Conservation (phyloP, 1,140 invertebrate species). For the Drosophila mojavensis region DNA sequence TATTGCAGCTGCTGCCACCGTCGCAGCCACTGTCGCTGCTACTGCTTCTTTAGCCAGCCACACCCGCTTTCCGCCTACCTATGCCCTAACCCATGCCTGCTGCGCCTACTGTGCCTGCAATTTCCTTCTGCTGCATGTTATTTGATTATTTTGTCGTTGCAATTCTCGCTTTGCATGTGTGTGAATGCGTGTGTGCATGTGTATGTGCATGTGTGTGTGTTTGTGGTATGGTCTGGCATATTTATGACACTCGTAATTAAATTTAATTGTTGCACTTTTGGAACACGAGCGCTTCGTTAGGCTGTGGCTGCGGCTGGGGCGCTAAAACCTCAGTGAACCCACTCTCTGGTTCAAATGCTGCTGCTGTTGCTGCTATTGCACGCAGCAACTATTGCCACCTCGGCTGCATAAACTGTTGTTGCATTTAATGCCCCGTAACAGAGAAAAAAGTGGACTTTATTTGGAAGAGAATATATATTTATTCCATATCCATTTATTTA, state of each 20-base stretch:
- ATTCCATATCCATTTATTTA: too few species aligned
- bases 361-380: neutral
- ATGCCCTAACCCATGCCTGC: neutral
- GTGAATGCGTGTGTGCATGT: neutral
- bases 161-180: constrained; percentile 13
- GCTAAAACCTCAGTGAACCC: constrained; percentile 61
- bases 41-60: too few species aligned
- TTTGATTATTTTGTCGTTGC: constrained; percentile 75
- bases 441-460: neutral
- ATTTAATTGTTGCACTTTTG: constrained; percentile 81
- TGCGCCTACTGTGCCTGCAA: neutral
- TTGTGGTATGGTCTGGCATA: constrained; percentile 65
- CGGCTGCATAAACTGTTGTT: constrained; percentile 15
- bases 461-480: too few species aligned
- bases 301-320: constrained; percentile 64
- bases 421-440: constrained; percentile 16
- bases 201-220: constrained; percentile 12
- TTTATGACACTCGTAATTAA: constrained; percentile 82
- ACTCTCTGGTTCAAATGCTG: constrained; percentile 22
- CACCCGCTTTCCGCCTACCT: neutral
- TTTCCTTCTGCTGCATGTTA: constrained; percentile 49
- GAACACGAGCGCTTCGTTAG: constrained; percentile 54
- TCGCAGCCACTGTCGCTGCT: constrained; percentile 12
- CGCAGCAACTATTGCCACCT: constrained; percentile 15
- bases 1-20: neutral